phyloP scores from a whole-genome alignment of 2,113 vertebrate species.

The Vulpes ferrilata region DNA sequence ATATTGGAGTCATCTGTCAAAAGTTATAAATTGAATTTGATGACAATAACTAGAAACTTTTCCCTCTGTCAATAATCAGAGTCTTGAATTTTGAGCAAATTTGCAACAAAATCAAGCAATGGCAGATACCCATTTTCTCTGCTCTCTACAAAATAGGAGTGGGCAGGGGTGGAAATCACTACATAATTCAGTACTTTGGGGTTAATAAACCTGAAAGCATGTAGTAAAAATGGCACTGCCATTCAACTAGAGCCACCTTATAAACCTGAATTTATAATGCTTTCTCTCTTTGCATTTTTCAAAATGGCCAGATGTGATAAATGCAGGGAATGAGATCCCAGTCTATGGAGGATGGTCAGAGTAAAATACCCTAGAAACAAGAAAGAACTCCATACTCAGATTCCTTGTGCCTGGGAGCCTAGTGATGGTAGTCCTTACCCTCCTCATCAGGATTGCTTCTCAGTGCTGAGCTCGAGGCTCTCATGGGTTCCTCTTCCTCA shows the following conservation, averaged over 20 bases:
- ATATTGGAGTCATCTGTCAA: background rate
- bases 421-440: background rate
- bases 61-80: background rate
- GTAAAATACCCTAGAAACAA: no score
- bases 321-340: background rate
- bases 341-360: no score
- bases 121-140: background rate
- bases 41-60: background rate
- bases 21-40: background rate
- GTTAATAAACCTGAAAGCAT: background rate
- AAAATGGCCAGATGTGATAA: background rate
- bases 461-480: fast-evolving
- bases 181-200: no score
- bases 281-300: background rate
- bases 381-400: background rate
- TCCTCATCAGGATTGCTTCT: background rate
- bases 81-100: background rate
- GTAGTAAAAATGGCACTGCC: background rate
- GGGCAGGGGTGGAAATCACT: background rate
- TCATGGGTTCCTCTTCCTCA: fast-evolving
- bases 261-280: background rate
- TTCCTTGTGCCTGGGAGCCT: background rate
- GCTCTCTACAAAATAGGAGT: background rate
- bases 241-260: background rate
- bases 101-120: background rate